phyloP scores from a whole-genome alignment of 2,888 invertebrate genomes.

The Pristionchus arcanus region DNA sequence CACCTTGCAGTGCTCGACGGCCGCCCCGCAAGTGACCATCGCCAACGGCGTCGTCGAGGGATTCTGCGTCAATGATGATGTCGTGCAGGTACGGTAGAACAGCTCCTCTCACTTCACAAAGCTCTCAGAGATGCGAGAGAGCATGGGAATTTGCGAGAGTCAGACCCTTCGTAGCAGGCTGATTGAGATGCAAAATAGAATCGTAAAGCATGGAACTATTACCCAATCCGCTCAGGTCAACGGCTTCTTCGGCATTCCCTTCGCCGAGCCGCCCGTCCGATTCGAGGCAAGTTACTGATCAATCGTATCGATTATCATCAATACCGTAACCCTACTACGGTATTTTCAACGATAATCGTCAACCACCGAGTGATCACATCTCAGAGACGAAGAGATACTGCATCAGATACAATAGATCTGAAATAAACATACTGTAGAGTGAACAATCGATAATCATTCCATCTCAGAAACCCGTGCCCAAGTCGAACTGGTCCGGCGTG shows the following conservation, averaged over 20 bases:
- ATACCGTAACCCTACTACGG: neutral
- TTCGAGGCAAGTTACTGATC: neutral
- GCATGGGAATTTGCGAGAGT: too few species aligned
- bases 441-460: neutral
- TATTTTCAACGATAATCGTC: too few species aligned
- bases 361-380: too few species aligned
- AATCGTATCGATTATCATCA: neutral
- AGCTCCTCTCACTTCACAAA: too few species aligned
- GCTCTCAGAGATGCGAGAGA: too few species aligned
- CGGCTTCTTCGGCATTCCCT: slow-evolving; percentile 8
- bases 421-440: too few species aligned
- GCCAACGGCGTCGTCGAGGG: slow-evolving; percentile 37
- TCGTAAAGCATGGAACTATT: too few species aligned
- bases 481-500: slow-evolving; percentile 2
- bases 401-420: neutral
- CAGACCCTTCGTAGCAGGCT: too few species aligned
- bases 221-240: too few species aligned
- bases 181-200: too few species aligned
- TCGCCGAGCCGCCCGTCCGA: slow-evolving; percentile 30
- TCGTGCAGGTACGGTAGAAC: neutral
- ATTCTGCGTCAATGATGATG: slow-evolving; percentile 6
- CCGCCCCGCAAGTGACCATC: slow-evolving; percentile 7
- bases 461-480: slow-evolving; percentile 32
- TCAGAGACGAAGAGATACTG: too few species aligned
- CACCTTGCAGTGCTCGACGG: slow-evolving; percentile 7